Conservation (phyloP, 2,888 invertebrate genomes). For the Pristionchus fissidentatus region DNA sequence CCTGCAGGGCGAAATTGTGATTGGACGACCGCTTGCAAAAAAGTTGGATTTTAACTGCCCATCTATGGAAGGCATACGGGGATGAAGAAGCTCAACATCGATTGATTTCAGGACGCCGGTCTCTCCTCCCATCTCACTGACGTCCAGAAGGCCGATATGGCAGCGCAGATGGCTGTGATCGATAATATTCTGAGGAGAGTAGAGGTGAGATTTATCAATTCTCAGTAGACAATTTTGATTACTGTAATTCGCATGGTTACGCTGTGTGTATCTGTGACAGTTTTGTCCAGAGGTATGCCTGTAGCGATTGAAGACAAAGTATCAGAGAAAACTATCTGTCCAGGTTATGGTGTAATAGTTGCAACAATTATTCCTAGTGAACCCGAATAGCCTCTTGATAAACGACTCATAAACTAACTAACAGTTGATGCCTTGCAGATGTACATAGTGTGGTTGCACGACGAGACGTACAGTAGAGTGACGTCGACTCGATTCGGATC, state of each 20-base stretch:
- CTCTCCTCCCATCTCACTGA: slow-evolving; percentile 84
- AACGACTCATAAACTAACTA: not conserved
- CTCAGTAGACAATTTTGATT: not conserved
- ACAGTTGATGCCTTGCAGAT: slow-evolving; percentile 79
- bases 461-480: slow-evolving; percentile 84
- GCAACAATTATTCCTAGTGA: not conserved
- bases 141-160: slow-evolving; percentile 89
- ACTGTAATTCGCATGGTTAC: not conserved
- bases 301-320: not conserved
- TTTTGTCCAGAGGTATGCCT: too few relatives aligned
- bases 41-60: too few relatives aligned
- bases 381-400: too few relatives aligned
- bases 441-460: slow-evolving; percentile 90
- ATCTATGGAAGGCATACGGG: too few relatives aligned
- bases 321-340: not conserved
- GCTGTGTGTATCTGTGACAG: too few relatives aligned
- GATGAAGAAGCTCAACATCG: not conserved
- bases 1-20: too few relatives aligned
- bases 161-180: slow-evolving; percentile 92
- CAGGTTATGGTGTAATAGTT: not conserved
- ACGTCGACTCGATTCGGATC: slow-evolving; percentile 83
- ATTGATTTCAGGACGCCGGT: slow-evolving; percentile 81
- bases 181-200: slow-evolving; percentile 88
- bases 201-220: slow-evolving; percentile 86
- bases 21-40: too few relatives aligned